Percentiles rank a stretch among this genome's conserved stretches.
These are phyloP conservation scores for Pantelozetes paolii DNA, from an alignment of 2,888 invertebrate genomes.

Conservation along the genomic window DNA sequence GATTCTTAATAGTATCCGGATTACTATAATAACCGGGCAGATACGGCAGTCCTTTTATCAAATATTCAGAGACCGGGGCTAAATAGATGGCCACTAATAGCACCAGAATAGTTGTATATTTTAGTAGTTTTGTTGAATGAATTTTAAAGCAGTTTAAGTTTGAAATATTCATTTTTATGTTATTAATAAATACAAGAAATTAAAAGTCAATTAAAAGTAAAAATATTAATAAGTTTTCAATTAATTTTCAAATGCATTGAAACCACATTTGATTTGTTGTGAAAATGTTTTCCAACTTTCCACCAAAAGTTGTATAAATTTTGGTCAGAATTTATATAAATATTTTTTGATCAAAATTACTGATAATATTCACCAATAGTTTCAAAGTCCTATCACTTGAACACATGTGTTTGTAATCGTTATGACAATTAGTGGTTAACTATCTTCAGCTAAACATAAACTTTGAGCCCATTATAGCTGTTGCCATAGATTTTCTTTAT, in stretches of 20 bases:
- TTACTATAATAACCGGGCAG: not conserved
- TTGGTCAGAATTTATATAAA: too few species aligned
- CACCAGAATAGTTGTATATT: not conserved
- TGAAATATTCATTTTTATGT: conserved; percentile 3
- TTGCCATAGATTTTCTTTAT: not conserved
- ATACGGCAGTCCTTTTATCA: not conserved
- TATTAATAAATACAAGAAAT: not conserved
- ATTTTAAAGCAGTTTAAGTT: not conserved
- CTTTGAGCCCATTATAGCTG: not conserved
- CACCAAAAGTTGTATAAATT: too few species aligned
- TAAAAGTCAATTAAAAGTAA: not conserved
- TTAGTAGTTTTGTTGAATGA: not conserved
- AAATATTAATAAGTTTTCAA: too few species aligned
- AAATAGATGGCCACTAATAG: not conserved
- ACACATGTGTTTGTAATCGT: not conserved
- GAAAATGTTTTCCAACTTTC: too few species aligned
- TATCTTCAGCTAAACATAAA: not conserved
- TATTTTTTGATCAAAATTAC: too few species aligned
- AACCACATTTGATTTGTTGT: too few species aligned
- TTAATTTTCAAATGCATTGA: not conserved
- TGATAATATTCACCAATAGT: not conserved
- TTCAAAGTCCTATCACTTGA: not conserved
- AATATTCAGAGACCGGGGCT: not conserved
- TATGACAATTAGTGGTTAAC: not conserved
- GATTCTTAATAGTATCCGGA: not conserved